phyloP scores from a whole-genome alignment of 2,888 invertebrate species.

The Drosophila austrosaltans region DNA sequence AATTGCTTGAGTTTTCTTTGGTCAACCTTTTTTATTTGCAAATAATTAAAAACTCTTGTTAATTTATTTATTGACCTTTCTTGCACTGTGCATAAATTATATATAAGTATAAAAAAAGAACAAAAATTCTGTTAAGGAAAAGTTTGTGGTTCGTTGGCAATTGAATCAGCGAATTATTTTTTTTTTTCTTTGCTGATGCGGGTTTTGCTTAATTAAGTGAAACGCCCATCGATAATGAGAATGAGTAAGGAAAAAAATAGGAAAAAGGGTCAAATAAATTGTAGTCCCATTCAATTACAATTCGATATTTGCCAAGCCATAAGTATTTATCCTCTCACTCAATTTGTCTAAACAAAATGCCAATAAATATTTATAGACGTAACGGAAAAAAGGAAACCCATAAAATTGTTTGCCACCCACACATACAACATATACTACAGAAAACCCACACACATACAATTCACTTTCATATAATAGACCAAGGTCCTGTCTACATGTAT shows the following conservation, averaged over 20 bases:
- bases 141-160: conserved; percentile 52
- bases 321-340: conserved; percentile 13
- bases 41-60: conserved; percentile 68
- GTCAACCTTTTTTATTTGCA: conserved; percentile 65
- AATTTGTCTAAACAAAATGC: conserved; percentile 47
- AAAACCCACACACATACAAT: conserved; percentile 14
- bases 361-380: conserved; percentile 71
- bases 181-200: conserved; percentile 54
- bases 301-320: conserved; percentile 4
- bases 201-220: conserved; percentile 66
- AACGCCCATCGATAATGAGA: conserved; percentile 35
- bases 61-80: conserved; percentile 71
- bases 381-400: conserved; percentile 45
- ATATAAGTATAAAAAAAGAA: conserved; percentile 16
- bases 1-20: conserved; percentile 58
- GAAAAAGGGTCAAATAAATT: conserved; percentile 13
- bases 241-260: neutral
- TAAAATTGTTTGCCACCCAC: conserved; percentile 57
- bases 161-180: conserved; percentile 68
- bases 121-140: conserved; percentile 35
- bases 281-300: conserved; percentile 14
- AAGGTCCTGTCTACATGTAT: conserved; percentile 14
- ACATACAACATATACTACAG: conserved; percentile 14
- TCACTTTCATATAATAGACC: conserved; percentile 37
- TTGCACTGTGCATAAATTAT: conserved; percentile 40